Conservation (phyloP, 1,140 invertebrate species). For the Macrocentrus cingulum region DNA sequence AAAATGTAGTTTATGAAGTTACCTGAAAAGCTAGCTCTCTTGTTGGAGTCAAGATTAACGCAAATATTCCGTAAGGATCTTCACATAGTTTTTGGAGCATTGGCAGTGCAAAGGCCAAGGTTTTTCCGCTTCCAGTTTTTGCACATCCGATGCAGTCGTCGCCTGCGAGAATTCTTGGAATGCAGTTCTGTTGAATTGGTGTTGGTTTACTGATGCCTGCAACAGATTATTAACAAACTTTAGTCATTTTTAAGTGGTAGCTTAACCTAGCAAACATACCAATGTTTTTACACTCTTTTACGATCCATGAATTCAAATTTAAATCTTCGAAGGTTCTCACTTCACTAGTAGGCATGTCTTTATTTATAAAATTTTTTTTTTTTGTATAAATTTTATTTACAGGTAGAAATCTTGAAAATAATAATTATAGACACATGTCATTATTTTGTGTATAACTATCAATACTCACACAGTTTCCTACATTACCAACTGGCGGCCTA, state of each 20-base stretch:
- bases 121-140: constrained; percentile 98
- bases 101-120: constrained; percentile 93
- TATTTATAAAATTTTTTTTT: too few species aligned
- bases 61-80: constrained; percentile 93
- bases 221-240: constrained; percentile 26
- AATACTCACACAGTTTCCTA: too few species aligned
- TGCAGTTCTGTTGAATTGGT: constrained; percentile 81
- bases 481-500: too few species aligned
- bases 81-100: constrained; percentile 89
- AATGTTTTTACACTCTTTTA: constrained; percentile 3
- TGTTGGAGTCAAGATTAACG: constrained; percentile 93
- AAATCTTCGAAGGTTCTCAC: constrained; percentile 17
- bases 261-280: too few species aligned
- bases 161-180: constrained; percentile 78
- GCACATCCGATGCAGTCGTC: constrained; percentile 92
- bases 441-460: too few species aligned
- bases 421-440: too few species aligned
- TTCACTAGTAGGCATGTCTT: too few species aligned
- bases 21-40: constrained; percentile 89
- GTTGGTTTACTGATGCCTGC: constrained; percentile 80
- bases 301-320: constrained; percentile 21
- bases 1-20: constrained; percentile 27
- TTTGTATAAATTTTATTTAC: too few species aligned
- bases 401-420: too few species aligned
- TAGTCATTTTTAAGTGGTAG: neutral